phyloP scores from a whole-genome alignment of 1,140 invertebrate genomes.

The Cherax destructor region DNA sequence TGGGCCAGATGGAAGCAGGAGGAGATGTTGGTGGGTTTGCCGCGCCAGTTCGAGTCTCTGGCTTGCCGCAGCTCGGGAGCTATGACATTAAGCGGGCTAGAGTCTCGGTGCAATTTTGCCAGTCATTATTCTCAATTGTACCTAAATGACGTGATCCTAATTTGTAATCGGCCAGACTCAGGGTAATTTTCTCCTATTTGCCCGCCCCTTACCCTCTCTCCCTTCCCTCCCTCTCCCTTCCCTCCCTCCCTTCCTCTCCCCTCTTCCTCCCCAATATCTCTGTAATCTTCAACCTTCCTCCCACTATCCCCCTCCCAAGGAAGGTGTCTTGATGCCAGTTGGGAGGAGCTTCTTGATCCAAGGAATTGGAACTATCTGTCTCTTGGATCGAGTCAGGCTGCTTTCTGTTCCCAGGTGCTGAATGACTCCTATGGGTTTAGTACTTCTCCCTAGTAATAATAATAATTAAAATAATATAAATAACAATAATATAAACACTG shows the following conservation, averaged over 20 bases:
- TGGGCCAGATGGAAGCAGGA: too few relatives aligned
- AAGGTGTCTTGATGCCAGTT: too few relatives aligned
- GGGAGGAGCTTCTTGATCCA: too few relatives aligned
- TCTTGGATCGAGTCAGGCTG: too few relatives aligned
- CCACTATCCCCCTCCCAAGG: not conserved
- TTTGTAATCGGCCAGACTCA: constrained; percentile 35
- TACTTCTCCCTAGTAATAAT: too few relatives aligned
- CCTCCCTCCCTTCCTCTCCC: not conserved
- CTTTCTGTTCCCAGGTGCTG: too few relatives aligned
- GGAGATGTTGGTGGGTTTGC: too few relatives aligned
- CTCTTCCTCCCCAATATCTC: not conserved
- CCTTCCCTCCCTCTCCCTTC: constrained; percentile 9
- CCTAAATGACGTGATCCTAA: constrained; percentile 51
- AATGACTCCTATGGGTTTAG: too few relatives aligned
- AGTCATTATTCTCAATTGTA: constrained; percentile 47
- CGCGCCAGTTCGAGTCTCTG: not conserved
- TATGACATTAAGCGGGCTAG: constrained; percentile 30
- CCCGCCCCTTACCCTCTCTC: not conserved
- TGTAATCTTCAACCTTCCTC: not conserved
- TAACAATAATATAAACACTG: too few relatives aligned
- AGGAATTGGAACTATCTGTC: too few relatives aligned
- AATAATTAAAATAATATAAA: too few relatives aligned
- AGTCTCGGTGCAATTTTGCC: constrained; percentile 15
- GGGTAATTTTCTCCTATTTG: constrained; percentile 38
- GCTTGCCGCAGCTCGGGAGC: not conserved